Evolutionary conservation across 2,113 vertebrate species (phyloP).

Genomic region (Tenebrosternarchus preto): DNA sequence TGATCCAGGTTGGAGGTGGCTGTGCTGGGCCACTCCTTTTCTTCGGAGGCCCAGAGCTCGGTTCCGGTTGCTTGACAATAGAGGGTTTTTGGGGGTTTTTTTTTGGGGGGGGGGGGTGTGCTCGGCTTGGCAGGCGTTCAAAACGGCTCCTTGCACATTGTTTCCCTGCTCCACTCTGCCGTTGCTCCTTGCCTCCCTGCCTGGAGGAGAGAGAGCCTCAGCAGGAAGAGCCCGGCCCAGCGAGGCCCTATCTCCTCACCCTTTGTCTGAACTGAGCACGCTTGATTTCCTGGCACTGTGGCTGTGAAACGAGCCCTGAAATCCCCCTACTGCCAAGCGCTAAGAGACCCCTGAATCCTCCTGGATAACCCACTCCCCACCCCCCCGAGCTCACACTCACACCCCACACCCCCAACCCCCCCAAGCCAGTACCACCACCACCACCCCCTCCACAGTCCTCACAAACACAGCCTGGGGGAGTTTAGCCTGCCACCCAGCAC

Average conservation of each 20-base stretch:
- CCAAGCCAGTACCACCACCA: no score
- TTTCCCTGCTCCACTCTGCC: constrained; percentile 61
- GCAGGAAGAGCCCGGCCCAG: constrained; percentile 56
- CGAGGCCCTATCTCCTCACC: constrained; percentile 37
- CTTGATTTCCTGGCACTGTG: constrained; percentile 57
- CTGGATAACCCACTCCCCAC: constrained; percentile 28
- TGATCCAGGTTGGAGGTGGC: constrained; percentile 52
- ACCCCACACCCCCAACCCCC: background rate
- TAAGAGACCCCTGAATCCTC: constrained; percentile 45
- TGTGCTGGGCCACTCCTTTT: constrained; percentile 45
- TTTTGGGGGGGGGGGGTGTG: background rate
- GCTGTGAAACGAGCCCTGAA: constrained; percentile 63
- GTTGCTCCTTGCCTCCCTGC: constrained; percentile 60
- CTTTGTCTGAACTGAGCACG: constrained; percentile 59
- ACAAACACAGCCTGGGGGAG: constrained; percentile 41
- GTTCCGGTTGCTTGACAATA: constrained; percentile 62
- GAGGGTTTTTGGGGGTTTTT: background rate
- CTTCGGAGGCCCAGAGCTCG: constrained; percentile 42
- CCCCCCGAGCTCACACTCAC: background rate
- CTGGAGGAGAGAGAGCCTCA: constrained; percentile 39
- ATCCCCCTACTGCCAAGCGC: constrained; percentile 54
- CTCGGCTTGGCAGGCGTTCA: constrained; percentile 54
- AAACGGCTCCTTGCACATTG: constrained; percentile 65
- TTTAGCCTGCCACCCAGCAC: no score
- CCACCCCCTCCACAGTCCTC: constrained; percentile 31